Evolutionary conservation across 2,888 invertebrate genomes (phyloP).

Genomic region (Mayetiola destructor): DNA sequence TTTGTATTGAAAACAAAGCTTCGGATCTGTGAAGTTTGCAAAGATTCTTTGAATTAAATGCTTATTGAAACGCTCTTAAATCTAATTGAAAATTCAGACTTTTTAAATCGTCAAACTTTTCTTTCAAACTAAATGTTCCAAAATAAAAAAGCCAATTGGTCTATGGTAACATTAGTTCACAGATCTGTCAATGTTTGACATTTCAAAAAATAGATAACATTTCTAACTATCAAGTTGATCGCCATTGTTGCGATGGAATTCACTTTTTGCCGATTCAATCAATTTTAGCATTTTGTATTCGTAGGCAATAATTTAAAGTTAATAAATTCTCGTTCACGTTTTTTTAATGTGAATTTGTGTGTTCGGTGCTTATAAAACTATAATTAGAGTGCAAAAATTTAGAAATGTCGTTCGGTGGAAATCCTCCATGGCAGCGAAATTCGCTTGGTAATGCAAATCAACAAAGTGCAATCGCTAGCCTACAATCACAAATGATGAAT

Average conservation of each 20-base stretch:
- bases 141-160: too few relatives aligned
- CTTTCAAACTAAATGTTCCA: neutral
- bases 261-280: neutral
- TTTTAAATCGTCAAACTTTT: too few relatives aligned
- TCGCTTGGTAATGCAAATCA: constrained; percentile 21
- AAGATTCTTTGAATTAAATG: too few relatives aligned
- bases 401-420: constrained; percentile 37
- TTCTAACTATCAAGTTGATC: neutral
- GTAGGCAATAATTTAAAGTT: neutral
- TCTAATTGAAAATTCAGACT: too few relatives aligned
- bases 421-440: constrained; percentile 53
- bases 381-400: neutral
- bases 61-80: too few relatives aligned
- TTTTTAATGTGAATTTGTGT: neutral
- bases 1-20: too few relatives aligned
- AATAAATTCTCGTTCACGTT: neutral
- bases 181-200: neutral
- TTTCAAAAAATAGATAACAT: neutral
- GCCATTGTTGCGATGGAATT: neutral
- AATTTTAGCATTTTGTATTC: neutral
- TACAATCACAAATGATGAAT: constrained; percentile 51
- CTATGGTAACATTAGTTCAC: neutral
- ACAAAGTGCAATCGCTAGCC: constrained; percentile 38
- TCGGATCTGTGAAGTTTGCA: too few relatives aligned
- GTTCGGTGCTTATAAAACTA: neutral